Percentiles rank a stretch among this genome's conserved stretches.
Conservation (phyloP, 2,797 vertebrate genomes). For the Erpetoichthys calabaricus region DNA sequence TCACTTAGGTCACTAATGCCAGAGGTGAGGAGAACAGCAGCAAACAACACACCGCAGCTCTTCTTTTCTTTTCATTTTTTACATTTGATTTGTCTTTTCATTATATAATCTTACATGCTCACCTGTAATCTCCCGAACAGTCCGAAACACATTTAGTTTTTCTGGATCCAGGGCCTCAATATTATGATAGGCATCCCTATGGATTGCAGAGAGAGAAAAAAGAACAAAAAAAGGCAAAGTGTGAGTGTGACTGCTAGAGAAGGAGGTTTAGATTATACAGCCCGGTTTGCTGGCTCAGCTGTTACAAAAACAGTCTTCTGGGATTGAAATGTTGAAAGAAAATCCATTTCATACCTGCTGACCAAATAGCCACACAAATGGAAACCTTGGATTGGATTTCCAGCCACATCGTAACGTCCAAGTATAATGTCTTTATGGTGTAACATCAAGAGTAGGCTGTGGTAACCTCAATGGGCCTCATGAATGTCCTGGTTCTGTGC, state of each 20-base stretch:
- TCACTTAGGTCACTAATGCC: no score
- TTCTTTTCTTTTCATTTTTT: neutral
- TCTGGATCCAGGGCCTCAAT: slow-evolving; percentile 84
- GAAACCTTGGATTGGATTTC: neutral
- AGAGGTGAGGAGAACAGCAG: no score
- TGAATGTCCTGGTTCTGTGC: no score
- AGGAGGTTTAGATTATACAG: slow-evolving; percentile 4
- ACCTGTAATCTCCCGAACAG: slow-evolving; percentile 96
- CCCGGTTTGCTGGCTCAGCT: slow-evolving; percentile 8
- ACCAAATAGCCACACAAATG: neutral
- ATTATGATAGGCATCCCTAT: slow-evolving; percentile 83
- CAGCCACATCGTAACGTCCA: no score
- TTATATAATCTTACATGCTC: slow-evolving; percentile 13
- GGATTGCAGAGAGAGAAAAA: slow-evolving; percentile 17
- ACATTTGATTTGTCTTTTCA: neutral
- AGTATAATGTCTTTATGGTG: no score
- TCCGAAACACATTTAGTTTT: slow-evolving; percentile 77
- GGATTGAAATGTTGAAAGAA: slow-evolving; percentile 7
- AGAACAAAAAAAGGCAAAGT: slow-evolving; percentile 7
- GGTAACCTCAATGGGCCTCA: no score
- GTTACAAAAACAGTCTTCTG: slow-evolving; percentile 1
- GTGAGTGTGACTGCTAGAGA: no score
- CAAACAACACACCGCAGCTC: no score
- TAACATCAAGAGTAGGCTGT: no score
- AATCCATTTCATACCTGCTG: slow-evolving; percentile 1